Evolutionary conservation across 2,797 vertebrate genomes (phyloP).

Genomic region (Xyrichtys novacula): DNA sequence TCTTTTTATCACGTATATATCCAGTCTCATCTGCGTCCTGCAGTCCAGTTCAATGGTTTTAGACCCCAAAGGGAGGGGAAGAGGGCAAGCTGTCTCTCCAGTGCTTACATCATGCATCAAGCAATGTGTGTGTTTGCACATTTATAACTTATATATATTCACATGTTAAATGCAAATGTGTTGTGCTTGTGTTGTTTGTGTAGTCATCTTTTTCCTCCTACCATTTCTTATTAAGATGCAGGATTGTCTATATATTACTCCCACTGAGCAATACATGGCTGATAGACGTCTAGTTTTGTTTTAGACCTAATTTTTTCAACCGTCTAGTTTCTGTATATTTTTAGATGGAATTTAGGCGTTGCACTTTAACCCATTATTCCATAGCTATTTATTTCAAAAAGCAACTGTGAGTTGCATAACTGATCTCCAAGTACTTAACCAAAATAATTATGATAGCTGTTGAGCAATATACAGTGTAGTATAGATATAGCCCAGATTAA

Average conservation of each 20-base stretch:
- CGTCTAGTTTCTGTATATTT: too few relatives aligned
- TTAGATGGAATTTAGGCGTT: too few relatives aligned
- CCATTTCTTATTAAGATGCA: not conserved
- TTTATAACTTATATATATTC: slow-evolving; percentile 16
- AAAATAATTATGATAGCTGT: too few relatives aligned
- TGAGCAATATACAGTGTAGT: too few relatives aligned
- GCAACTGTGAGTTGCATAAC: too few relatives aligned
- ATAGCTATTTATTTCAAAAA: too few relatives aligned
- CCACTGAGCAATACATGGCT: too few relatives aligned
- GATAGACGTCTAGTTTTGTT: too few relatives aligned
- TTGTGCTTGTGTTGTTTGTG: not conserved
- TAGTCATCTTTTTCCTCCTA: not conserved
- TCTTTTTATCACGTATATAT: slow-evolving; percentile 25
- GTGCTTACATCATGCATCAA: not conserved
- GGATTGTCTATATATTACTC: slow-evolving; percentile 23
- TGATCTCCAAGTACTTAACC: too few relatives aligned
- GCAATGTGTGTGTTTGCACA: not conserved
- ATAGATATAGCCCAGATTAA: too few relatives aligned
- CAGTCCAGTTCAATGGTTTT: slow-evolving; percentile 31
- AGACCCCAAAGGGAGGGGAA: slow-evolving; percentile 1
- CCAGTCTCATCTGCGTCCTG: slow-evolving; percentile 37
- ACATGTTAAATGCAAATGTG: slow-evolving; percentile 5
- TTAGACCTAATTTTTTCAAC: too few relatives aligned
- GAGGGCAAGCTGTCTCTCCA: not conserved
- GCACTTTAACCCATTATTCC: too few relatives aligned